phyloP scores from a whole-genome alignment of 2,113 vertebrate genomes.

The Calyptomena viridis region DNA sequence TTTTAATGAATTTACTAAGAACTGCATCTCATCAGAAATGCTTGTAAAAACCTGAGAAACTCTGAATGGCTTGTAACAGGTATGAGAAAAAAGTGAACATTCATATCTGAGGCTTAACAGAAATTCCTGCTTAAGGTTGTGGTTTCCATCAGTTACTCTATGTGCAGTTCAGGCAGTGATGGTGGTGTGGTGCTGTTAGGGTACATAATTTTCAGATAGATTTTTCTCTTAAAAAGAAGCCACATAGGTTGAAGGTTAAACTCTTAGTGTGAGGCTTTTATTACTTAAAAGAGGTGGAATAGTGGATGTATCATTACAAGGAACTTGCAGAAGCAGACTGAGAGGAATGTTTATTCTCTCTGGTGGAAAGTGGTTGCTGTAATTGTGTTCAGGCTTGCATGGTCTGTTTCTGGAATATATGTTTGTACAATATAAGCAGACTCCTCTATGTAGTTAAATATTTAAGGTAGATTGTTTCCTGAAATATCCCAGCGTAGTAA shows the following conservation, averaged over 20 bases:
- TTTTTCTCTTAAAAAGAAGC: background rate
- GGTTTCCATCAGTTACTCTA: background rate
- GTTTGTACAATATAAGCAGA: background rate
- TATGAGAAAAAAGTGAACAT: background rate
- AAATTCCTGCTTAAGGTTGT: background rate
- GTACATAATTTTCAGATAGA: background rate
- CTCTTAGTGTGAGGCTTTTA: background rate
- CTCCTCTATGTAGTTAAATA: background rate
- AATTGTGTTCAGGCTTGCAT: background rate
- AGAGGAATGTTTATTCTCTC: background rate
- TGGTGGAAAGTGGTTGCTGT: background rate
- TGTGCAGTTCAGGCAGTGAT: background rate
- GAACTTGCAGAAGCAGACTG: background rate
- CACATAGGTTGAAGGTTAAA: background rate
- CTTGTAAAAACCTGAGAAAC: background rate
- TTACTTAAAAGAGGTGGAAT: background rate
- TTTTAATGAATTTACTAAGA: background rate
- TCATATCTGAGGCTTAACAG: background rate
- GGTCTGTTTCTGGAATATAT: background rate
- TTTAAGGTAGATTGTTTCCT: background rate
- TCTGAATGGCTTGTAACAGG: background rate
- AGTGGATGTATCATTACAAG: background rate
- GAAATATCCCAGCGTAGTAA: background rate
- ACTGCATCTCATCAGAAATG: background rate
- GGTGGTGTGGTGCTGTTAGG: background rate